phyloP scores from a whole-genome alignment of 1,140 invertebrate genomes.

The Metaphire vulgaris region DNA sequence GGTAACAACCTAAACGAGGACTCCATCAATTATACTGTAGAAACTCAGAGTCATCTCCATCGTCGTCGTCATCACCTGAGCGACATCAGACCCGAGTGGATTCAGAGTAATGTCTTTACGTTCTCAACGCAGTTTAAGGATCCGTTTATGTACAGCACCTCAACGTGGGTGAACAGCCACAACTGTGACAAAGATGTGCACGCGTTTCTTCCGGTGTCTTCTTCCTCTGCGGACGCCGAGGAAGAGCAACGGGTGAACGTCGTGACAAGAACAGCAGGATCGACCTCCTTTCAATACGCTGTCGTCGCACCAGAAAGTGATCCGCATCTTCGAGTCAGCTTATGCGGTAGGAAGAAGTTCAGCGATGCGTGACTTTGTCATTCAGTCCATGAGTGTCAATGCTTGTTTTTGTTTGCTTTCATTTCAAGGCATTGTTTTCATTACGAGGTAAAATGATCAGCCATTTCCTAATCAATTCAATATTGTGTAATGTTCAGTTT shows the following conservation, averaged over 20 bases:
- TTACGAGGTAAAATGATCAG: too few species aligned
- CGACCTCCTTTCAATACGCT: not conserved
- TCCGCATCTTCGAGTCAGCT: not conserved
- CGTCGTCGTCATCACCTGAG: too few species aligned
- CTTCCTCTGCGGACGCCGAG: too few species aligned
- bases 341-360: not conserved
- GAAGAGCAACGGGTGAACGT: not conserved
- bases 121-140: slow-evolving; percentile 38
- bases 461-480: too few species aligned
- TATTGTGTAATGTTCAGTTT: too few species aligned
- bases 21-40: not conserved
- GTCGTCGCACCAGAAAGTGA: not conserved
- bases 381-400: too few species aligned
- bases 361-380: too few species aligned
- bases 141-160: slow-evolving; percentile 41
- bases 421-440: too few species aligned
- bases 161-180: slow-evolving; percentile 33
- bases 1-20: slow-evolving; percentile 24
- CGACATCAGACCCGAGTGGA: not conserved
- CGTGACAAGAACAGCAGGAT: not conserved
- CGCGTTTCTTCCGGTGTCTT: slow-evolving; percentile 30
- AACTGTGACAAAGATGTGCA: slow-evolving; percentile 41
- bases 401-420: too few species aligned
- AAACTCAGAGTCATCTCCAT: not conserved
- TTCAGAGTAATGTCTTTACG: slow-evolving; percentile 29